Conservation (phyloP, 2,797 vertebrate species). For the Oreochromis mossambicus region DNA sequence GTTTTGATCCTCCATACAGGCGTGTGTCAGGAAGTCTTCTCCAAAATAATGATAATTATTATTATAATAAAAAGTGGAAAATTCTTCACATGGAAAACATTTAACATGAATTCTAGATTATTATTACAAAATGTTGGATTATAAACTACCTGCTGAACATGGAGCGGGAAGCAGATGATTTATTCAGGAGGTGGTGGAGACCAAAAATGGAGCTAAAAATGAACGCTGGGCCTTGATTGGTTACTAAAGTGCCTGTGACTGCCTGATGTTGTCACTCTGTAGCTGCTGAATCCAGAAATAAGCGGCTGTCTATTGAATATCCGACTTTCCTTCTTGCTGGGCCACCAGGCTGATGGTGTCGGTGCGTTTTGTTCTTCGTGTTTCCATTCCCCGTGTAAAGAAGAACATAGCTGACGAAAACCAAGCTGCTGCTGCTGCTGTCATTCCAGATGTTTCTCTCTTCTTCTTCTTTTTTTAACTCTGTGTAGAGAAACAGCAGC, state of each 20-base stretch:
- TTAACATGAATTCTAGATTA: neutral
- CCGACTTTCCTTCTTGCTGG: neutral
- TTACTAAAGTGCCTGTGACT: neutral
- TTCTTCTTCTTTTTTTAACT: neutral
- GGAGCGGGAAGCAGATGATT: neutral
- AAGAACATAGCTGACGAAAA: neutral
- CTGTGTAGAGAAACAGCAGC: neutral
- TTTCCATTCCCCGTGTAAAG: neutral
- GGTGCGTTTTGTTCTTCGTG: neutral
- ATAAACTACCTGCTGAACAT: neutral
- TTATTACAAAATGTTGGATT: neutral
- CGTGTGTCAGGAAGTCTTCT: neutral
- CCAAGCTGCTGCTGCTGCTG: neutral
- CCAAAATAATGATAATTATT: neutral
- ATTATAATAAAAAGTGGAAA: neutral
- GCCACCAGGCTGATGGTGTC: neutral
- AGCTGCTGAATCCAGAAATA: neutral
- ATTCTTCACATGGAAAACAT: neutral
- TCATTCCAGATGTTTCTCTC: constrained; percentile 19
- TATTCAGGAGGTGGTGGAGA: neutral
- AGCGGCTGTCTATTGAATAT: neutral
- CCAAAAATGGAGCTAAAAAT: neutral
- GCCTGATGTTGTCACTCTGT: neutral
- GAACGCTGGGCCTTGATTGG: neutral
- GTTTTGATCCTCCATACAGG: neutral